These are phyloP conservation scores for Rotaria sp. DNA, from an alignment of 2,888 invertebrate genomes.

Conservation along the genomic window DNA sequence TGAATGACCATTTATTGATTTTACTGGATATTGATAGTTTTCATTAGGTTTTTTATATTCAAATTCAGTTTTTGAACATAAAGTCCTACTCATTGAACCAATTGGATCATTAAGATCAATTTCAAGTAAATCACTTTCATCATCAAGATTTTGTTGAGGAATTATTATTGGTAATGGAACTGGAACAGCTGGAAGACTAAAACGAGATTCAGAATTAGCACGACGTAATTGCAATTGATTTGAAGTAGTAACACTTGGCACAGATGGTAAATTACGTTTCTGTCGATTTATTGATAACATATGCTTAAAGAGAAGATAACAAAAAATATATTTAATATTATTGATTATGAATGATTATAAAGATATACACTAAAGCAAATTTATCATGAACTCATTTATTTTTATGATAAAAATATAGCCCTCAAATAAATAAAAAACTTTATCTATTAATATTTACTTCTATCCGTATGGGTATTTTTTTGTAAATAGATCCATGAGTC, in stretches of 20 bases:
- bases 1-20: background rate
- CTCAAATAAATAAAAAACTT: too few relatives aligned
- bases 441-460: too few relatives aligned
- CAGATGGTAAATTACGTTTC: constrained; percentile 26
- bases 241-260: background rate
- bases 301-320: background rate
- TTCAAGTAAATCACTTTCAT: constrained; percentile 9
- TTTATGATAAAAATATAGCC: too few relatives aligned
- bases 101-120: background rate
- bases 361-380: too few relatives aligned
- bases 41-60: background rate
- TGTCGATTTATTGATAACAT: background rate
- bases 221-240: background rate
- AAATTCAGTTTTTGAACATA: background rate
- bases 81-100: background rate
- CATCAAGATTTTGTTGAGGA: background rate
- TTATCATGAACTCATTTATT: too few relatives aligned
- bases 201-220: constrained; percentile 17
- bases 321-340: background rate
- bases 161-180: background rate
- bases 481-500: too few relatives aligned
- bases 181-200: background rate
- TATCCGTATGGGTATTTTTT: too few relatives aligned
- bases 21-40: background rate
- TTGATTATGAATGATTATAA: too few relatives aligned